A percentile compares a stretch with the other conserved stretches of the same genome.
phyloP scores from a whole-genome alignment of 1,140 invertebrate genomes.

The Acromyrmex heyeri region DNA sequence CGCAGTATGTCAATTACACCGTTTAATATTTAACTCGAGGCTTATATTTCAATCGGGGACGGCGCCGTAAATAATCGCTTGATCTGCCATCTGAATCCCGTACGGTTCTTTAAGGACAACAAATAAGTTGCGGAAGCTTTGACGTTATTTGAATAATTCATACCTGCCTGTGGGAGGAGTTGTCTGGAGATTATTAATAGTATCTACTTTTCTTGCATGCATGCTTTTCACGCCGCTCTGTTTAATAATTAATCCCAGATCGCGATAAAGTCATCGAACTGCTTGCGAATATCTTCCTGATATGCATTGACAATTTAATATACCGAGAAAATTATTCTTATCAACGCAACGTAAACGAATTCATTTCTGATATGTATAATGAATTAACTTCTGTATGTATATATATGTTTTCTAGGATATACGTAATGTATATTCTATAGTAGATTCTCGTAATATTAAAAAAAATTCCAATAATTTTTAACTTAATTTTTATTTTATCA shows the following conservation, averaged over 20 bases:
- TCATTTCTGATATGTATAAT: neutral
- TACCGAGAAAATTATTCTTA: neutral
- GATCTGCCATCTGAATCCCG: slow-evolving; percentile 18
- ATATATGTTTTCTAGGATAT: neutral
- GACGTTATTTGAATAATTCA: slow-evolving; percentile 29
- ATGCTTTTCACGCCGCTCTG: neutral
- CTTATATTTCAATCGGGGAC: slow-evolving; percentile 41
- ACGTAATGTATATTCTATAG: neutral
- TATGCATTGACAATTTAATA: neutral
- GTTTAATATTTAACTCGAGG: slow-evolving; percentile 46
- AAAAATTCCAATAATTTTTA: neutral
- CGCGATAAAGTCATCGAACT: slow-evolving; percentile 24
- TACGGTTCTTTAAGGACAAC: slow-evolving; percentile 6
- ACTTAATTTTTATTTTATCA: neutral
- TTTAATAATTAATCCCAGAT: slow-evolving; percentile 19
- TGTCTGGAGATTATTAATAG: slow-evolving; percentile 13
- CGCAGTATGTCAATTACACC: slow-evolving; percentile 23
- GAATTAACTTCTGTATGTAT: too few species aligned
- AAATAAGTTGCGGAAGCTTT: slow-evolving; percentile 14
- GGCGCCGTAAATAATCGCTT: slow-evolving; percentile 42
- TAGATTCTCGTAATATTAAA: neutral
- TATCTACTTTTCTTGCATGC: neutral
- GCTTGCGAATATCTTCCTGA: neutral
- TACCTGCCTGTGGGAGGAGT: neutral
- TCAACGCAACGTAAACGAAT: neutral